Conservation (phyloP, 2,797 vertebrate genomes). For the Eulemur rubriventer region DNA sequence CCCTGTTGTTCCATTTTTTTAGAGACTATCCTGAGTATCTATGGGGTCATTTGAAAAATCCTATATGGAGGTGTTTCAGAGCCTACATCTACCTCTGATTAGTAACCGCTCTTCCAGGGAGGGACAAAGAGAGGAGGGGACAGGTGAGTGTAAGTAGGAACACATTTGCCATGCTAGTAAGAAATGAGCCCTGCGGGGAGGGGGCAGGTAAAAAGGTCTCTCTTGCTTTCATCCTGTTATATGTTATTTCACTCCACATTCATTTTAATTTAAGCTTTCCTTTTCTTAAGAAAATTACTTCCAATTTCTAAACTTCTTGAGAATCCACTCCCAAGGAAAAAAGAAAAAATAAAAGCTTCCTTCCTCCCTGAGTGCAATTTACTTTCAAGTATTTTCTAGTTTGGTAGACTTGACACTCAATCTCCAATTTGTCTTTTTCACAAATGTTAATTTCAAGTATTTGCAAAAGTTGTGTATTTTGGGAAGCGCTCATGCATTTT, state of each 20-base stretch:
- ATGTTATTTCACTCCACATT: not conserved
- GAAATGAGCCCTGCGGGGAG: constrained; percentile 45
- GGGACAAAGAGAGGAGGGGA: not conserved
- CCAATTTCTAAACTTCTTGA: constrained; percentile 50
- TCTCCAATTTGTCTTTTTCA: not conserved
- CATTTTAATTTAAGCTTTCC: constrained; percentile 47
- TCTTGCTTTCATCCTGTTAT: not conserved
- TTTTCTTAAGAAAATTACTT: constrained; percentile 68
- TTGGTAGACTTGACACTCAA: not conserved
- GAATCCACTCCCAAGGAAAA: constrained; percentile 44
- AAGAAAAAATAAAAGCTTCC: constrained; percentile 56
- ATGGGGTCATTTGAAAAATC: not conserved
- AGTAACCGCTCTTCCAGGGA: not conserved
- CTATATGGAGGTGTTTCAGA: not conserved
- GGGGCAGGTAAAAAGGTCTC: not conserved
- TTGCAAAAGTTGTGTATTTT: constrained; percentile 20
- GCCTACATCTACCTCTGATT: constrained; percentile 6
- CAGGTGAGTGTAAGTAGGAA: constrained; percentile 35
- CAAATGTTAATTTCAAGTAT: constrained; percentile 11
- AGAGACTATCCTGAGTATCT: constrained; percentile 20
- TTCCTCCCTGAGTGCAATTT: constrained; percentile 40
- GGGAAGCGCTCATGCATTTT: not conserved
- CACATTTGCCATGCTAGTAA: constrained; percentile 13
- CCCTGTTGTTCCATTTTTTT: not conserved
- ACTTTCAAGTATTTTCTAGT: constrained; percentile 30